Base-by-base conservation (phyloP, 64 coral and sea anemone genomes). In the Porites lutea region DNA sequence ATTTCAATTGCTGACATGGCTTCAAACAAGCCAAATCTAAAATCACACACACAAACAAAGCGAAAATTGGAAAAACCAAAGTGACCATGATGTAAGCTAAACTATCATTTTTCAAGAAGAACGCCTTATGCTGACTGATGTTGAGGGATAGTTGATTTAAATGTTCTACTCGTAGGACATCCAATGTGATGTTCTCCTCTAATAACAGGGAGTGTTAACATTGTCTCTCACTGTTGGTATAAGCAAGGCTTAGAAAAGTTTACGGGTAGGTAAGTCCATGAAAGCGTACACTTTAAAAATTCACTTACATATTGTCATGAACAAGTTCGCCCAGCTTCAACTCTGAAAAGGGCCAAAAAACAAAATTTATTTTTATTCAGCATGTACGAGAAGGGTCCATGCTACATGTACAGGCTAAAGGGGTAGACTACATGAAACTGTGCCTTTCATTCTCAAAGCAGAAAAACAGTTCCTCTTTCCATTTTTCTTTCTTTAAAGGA, bases 1-100 rank as follows among this genome's bases (percentile, higher is more conserved):
- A 99, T 99, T 52, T 99, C 97, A 80, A 99, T 99, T 9, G 97
- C 97, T 65, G 97, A 99, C 97, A 99, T 99, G 67, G 97, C 97
- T 92, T 99, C 97, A 96, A 99, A 99, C 72, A 99, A 67, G 37
- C 97, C 97, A 86, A 99, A 99, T 46, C 96, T 98, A 76, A 22
- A 37, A 37, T 37, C 27, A 37, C 7, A 59, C 5, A 44, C 22
- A 69, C 13, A 27, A 51, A 83, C 44, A 16, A 65, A 58, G 23
- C 8, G 23, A 19, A 77, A 20, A 22, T 43, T 2, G 21, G 0
- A 12, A 51, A 7, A 80, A 57, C 7, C 12, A 57, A 57, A 7
- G 12, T 57, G 53, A 9, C 12, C 68, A 7, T 15, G 10, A 5
- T 37, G 27, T 37, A 37, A 37, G 27, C 27, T 37, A 37, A 37